Percentiles rank a stretch among this genome's conserved stretches.
Evolutionary conservation across 2,797 vertebrate genomes (phyloP).

Genomic region (Etheostoma perlongum): DNA sequence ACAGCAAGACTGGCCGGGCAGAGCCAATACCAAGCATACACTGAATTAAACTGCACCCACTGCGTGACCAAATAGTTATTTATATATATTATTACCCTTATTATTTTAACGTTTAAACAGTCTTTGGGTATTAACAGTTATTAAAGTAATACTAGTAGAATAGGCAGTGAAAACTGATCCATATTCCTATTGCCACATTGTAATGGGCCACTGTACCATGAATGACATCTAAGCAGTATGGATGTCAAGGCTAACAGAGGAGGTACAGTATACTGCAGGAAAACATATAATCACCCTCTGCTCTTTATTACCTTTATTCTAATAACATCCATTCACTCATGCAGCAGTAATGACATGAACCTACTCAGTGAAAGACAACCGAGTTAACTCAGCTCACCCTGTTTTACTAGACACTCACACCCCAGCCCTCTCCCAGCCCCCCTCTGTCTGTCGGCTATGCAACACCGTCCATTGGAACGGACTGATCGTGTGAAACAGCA

Average conservation of each 20-base stretch:
- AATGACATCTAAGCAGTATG: slow-evolving; percentile 13
- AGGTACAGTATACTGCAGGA: background rate
- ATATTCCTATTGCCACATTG: slow-evolving; percentile 11
- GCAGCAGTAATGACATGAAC: slow-evolving; percentile 23
- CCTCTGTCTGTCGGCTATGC: slow-evolving; percentile 29
- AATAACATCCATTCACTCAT: slow-evolving; percentile 15
- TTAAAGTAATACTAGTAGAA: background rate
- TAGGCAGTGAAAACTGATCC: background rate
- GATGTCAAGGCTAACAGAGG: background rate
- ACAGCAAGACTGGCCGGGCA: background rate
- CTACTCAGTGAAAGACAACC: background rate
- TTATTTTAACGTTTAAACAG: background rate
- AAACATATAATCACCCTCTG: slow-evolving; percentile 19
- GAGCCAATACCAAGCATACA: slow-evolving; percentile 18
- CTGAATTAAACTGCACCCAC: background rate
- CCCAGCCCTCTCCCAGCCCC: slow-evolving; percentile 4
- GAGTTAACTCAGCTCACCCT: slow-evolving; percentile 34
- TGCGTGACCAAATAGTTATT: background rate
- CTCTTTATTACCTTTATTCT: slow-evolving; percentile 1
- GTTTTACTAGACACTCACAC: slow-evolving; percentile 30
- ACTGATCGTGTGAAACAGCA: slow-evolving; percentile 34
- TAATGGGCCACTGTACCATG: slow-evolving; percentile 23
- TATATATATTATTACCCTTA: background rate
- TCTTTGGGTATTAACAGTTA: background rate
- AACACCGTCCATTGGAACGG: slow-evolving; percentile 30